Evolutionary conservation across 2,888 invertebrate species (phyloP).

Genomic region (Julus scanicus): DNA sequence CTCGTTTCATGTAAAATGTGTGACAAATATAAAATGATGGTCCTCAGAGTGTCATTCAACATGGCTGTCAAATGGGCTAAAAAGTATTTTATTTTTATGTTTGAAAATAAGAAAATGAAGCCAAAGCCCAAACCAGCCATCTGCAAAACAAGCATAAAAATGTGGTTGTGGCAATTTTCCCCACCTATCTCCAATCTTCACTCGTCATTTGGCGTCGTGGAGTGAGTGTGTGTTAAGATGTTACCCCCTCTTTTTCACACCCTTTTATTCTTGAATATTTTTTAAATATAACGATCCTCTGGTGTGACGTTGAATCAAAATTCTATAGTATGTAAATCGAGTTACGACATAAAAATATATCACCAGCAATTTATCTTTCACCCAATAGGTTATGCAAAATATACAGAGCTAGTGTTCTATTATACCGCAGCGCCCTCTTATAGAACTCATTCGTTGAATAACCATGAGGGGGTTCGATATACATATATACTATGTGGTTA

Average conservation of each 20-base stretch:
- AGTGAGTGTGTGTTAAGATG: slow-evolving; percentile 45
- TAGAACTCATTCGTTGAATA: not conserved
- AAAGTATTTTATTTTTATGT: not conserved
- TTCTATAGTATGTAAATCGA: slow-evolving; percentile 40
- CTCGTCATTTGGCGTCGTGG: slow-evolving; percentile 14
- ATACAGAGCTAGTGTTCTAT: not conserved
- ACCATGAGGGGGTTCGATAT: not conserved
- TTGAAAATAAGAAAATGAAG: slow-evolving; percentile 18
- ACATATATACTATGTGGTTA: too few species aligned
- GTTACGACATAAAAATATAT: slow-evolving; percentile 40
- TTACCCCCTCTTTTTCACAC: not conserved
- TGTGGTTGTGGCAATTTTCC: slow-evolving; percentile 10
- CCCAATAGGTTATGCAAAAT: not conserved
- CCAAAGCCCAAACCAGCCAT: slow-evolving; percentile 2
- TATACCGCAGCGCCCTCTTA: not conserved
- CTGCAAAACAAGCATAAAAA: slow-evolving; percentile 28
- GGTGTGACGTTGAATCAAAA: slow-evolving; percentile 41
- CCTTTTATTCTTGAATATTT: slow-evolving; percentile 1
- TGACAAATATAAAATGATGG: not conserved
- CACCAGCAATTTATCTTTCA: slow-evolving; percentile 43
- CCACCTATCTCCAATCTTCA: slow-evolving; percentile 30
- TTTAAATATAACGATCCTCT: slow-evolving; percentile 45
- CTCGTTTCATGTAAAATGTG: not conserved
- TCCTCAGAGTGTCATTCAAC: not conserved
- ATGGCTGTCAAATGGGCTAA: not conserved